These are phyloP conservation scores for Pachliopta kotzebuea DNA, from an alignment of 2,888 invertebrate genomes.

Conservation along the genomic window DNA sequence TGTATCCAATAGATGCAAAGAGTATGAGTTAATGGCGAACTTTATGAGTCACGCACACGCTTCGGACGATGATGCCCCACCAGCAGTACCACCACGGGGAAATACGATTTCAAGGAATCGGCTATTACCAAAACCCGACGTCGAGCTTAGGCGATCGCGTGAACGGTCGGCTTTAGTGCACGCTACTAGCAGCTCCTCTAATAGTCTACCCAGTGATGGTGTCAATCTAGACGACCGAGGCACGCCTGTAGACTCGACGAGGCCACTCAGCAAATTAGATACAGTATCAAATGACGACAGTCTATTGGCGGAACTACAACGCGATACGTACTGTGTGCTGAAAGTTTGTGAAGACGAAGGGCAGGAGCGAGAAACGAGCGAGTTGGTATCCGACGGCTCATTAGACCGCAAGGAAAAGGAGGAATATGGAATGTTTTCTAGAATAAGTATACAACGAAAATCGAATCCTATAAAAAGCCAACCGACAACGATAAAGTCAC, in stretches of 20 bases:
- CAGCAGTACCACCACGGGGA: slow-evolving; percentile 58
- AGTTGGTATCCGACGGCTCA: slow-evolving; percentile 38
- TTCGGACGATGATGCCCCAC: slow-evolving; percentile 48
- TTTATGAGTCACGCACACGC: slow-evolving; percentile 57
- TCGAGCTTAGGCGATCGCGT: slow-evolving; percentile 86
- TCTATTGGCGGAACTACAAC: slow-evolving; percentile 66
- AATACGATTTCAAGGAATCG: slow-evolving; percentile 41
- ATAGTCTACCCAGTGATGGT: slow-evolving; percentile 37
- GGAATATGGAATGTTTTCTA: slow-evolving; percentile 59
- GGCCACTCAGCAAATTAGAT: slow-evolving; percentile 39
- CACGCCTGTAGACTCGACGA: slow-evolving; percentile 31
- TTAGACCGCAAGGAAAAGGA: slow-evolving; percentile 40
- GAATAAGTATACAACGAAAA: slow-evolving; percentile 67
- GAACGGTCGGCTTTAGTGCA: slow-evolving; percentile 66
- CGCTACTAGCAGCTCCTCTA: slow-evolving; percentile 76
- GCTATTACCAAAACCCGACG: slow-evolving; percentile 45
- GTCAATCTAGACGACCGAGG: slow-evolving; percentile 31
- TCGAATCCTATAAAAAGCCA: slow-evolving; percentile 70
- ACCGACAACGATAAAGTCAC: slow-evolving; percentile 48
- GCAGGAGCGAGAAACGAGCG: slow-evolving; percentile 34
- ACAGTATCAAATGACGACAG: slow-evolving; percentile 67
- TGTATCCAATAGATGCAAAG: slow-evolving; percentile 48
- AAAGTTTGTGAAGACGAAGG: slow-evolving; percentile 67
- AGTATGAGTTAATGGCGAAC: slow-evolving; percentile 73
- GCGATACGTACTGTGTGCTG: slow-evolving; percentile 65